Evolutionary conservation across 1,140 invertebrate species (phyloP).

Genomic region (Ladona fulva): DNA sequence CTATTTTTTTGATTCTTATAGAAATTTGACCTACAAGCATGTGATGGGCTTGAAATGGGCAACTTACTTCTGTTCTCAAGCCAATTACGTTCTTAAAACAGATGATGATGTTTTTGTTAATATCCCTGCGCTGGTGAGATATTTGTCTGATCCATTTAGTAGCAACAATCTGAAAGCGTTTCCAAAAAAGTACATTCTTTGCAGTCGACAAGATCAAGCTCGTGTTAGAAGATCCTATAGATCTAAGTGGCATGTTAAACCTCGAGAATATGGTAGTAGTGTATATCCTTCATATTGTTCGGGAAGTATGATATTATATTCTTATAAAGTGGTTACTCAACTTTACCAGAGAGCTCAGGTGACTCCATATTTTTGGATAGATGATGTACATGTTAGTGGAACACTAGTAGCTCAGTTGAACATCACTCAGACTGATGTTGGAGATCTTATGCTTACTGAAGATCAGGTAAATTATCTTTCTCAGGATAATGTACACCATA

Average conservation of each 20-base stretch:
- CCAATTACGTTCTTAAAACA: slow-evolving; percentile 64
- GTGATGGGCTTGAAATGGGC: slow-evolving; percentile 76
- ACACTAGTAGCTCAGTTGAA: slow-evolving; percentile 52
- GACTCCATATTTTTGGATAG: slow-evolving; percentile 71
- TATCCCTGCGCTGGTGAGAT: slow-evolving; percentile 34
- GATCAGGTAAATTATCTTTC: neutral
- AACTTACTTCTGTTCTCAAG: slow-evolving; percentile 50
- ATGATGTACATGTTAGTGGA: slow-evolving; percentile 74
- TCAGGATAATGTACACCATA: neutral
- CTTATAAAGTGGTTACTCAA: slow-evolving; percentile 54
- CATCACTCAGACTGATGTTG: slow-evolving; percentile 35
- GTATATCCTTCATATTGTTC: slow-evolving; percentile 64
- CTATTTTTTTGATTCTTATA: slow-evolving; percentile 66
- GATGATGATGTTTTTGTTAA: slow-evolving; percentile 76
- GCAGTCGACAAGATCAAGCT: slow-evolving; percentile 39
- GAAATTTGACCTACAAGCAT: slow-evolving; percentile 82
- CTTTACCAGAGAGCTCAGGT: slow-evolving; percentile 55
- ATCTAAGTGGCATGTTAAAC: slow-evolving; percentile 70
- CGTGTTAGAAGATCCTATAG: slow-evolving; percentile 44
- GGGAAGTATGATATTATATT: slow-evolving; percentile 66
- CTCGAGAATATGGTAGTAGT: slow-evolving; percentile 50
- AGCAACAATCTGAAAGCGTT: slow-evolving; percentile 32
- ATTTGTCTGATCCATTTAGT: slow-evolving; percentile 20
- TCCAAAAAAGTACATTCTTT: slow-evolving; percentile 38
- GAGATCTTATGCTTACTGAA: neutral